A percentile compares a stretch with the other conserved stretches of the same genome.
Evolutionary conservation across 2,797 vertebrate species (phyloP).

Genomic region (Sorex maritimensis): DNA sequence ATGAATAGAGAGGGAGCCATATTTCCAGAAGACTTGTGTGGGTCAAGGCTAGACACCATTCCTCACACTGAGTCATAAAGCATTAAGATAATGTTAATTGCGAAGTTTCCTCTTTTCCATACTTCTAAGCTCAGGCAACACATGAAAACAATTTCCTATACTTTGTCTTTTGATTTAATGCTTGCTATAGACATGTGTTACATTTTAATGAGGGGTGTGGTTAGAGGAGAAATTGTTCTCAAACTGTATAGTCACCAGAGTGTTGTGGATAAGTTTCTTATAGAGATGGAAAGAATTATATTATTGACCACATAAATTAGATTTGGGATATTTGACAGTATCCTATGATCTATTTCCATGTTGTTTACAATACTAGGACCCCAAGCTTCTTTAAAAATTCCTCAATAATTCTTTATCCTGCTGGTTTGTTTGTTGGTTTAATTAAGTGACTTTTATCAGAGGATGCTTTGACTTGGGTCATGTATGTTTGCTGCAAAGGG

Average conservation of each 20-base stretch:
- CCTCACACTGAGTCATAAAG: conserved; percentile 16
- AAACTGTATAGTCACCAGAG: conserved; percentile 59
- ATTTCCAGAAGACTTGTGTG: conserved; percentile 17
- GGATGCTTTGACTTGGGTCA: conserved; percentile 68
- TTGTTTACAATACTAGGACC: conserved; percentile 71
- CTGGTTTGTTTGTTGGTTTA: conserved; percentile 79
- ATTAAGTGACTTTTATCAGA: conserved; percentile 81
- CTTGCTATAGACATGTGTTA: conserved; percentile 67
- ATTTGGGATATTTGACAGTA: conserved; percentile 73
- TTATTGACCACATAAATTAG: conserved; percentile 79
- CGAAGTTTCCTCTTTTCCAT: conserved; percentile 35
- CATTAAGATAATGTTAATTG: conserved; percentile 54
- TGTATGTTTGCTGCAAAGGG: conserved; percentile 75
- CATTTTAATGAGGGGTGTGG: conserved; percentile 73
- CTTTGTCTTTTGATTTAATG: conserved; percentile 81
- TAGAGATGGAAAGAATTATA: conserved; percentile 80
- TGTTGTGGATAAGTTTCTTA: conserved; percentile 62
- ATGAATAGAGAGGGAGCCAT: background rate
- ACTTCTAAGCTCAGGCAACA: conserved; percentile 35
- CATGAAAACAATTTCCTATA: conserved; percentile 67
- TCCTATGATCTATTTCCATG: conserved; percentile 76
- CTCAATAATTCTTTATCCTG: conserved; percentile 55
- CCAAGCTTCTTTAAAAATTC: conserved; percentile 38
- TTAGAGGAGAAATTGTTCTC: conserved; percentile 70
- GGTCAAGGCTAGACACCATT: background rate